Conservation (phyloP, 2,797 vertebrate species). For the Taenioides sp. region DNA sequence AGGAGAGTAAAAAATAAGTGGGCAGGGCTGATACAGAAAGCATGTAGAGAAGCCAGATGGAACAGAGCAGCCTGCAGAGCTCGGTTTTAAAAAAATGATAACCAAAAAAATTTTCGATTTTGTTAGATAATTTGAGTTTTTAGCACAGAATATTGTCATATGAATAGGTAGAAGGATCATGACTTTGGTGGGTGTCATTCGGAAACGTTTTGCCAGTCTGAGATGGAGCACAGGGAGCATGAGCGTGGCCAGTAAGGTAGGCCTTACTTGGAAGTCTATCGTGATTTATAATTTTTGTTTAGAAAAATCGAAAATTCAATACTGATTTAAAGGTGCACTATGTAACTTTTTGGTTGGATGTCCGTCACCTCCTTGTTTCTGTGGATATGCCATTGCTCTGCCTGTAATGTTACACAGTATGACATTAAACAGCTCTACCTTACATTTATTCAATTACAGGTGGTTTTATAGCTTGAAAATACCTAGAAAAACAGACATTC, state of each 20-base stretch:
- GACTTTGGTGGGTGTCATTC: constrained; percentile 36
- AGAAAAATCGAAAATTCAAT: too few species aligned
- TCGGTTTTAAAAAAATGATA: neutral
- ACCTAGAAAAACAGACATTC: too few species aligned
- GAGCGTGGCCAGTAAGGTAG: constrained; percentile 60
- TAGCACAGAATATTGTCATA: neutral
- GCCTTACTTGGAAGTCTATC: constrained; percentile 1
- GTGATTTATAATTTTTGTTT: neutral
- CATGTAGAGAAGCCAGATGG: constrained; percentile 14
- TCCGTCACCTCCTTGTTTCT: too few species aligned
- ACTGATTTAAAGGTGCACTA: too few species aligned
- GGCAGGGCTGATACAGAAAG: constrained; percentile 16
- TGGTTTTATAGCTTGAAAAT: too few species aligned
- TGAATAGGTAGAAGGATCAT: constrained; percentile 18
- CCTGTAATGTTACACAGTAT: too few species aligned
- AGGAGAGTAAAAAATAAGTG: constrained; percentile 39
- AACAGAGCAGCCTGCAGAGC: constrained; percentile 12
- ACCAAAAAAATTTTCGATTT: neutral
- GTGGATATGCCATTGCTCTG: too few species aligned
- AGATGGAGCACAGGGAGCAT: constrained; percentile 59
- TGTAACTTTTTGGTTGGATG: too few species aligned
- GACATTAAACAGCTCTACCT: too few species aligned
- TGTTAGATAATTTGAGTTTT: neutral
- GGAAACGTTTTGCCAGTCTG: constrained; percentile 33
- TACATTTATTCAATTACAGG: too few species aligned